A percentile compares a stretch with the other conserved stretches of the same genome.
These are phyloP conservation scores for Cyphomyrus discorhynchus DNA, from an alignment of 2,113 vertebrate species.

Conservation along the genomic window DNA sequence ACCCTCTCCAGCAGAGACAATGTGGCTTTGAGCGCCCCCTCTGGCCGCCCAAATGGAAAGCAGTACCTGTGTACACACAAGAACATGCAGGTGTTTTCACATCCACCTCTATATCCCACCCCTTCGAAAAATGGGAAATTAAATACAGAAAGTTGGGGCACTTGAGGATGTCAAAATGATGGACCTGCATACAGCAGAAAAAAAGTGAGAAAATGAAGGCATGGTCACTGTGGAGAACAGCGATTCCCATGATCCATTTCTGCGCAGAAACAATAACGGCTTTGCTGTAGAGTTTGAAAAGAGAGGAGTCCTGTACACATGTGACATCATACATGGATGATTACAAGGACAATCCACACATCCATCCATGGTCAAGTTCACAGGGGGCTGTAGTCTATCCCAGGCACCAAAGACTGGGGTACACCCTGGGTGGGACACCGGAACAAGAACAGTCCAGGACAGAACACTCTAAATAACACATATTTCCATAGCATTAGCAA, in stretches of 20 bases:
- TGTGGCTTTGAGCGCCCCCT: conserved; percentile 95
- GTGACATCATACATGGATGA: background rate
- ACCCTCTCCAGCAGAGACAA: conserved; percentile 95
- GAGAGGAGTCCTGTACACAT: background rate
- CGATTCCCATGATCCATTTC: background rate
- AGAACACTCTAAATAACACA: background rate
- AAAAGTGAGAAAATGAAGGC: background rate
- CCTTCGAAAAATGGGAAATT: background rate
- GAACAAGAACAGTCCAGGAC: background rate
- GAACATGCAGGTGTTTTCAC: conserved; percentile 14
- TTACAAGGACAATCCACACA: background rate
- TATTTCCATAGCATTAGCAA: background rate
- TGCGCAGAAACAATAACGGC: background rate
- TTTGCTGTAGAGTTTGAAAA: background rate
- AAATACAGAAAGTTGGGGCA: background rate
- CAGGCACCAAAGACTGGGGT: background rate
- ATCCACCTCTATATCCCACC: background rate
- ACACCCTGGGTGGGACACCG: background rate
- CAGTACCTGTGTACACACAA: conserved; percentile 75
- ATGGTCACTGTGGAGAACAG: background rate
- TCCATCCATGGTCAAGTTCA: background rate
- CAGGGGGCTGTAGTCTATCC: background rate
- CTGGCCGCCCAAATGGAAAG: conserved; percentile 94
- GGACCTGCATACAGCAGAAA: background rate
- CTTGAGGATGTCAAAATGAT: background rate